These are phyloP conservation scores for Pseudolaguvia tuberculata DNA, from an alignment of 2,113 vertebrate species.

Conservation along the genomic window DNA sequence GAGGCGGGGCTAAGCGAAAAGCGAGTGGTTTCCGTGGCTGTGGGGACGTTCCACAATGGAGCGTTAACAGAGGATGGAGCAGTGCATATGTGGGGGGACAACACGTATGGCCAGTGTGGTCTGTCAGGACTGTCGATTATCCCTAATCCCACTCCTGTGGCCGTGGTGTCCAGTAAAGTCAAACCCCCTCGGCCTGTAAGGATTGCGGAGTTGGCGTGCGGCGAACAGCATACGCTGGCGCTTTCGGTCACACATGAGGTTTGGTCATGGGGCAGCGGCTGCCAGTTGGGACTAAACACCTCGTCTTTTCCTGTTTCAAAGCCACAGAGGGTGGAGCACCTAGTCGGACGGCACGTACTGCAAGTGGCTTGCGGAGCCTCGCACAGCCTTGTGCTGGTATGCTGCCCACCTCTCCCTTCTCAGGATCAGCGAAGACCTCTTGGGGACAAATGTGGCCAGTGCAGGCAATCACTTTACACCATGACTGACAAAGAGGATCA, in stretches of 20 bases:
- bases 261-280: slow-evolving; percentile 95
- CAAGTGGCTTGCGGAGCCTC: slow-evolving; percentile 87
- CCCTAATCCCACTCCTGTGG: slow-evolving; percentile 78
- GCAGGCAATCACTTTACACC: slow-evolving; percentile 90
- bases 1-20: slow-evolving; percentile 80
- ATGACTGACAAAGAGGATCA: slow-evolving; percentile 98
- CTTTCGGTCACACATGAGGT: slow-evolving; percentile 82
- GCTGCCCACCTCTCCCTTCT: slow-evolving; percentile 71
- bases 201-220: slow-evolving; percentile 85
- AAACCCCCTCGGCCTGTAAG: slow-evolving; percentile 68
- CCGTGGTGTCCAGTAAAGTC: slow-evolving; percentile 73
- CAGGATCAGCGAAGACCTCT: slow-evolving; percentile 75
- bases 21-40: slow-evolving; percentile 77
- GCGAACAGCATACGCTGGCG: slow-evolving; percentile 85
- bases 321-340: slow-evolving; percentile 85
- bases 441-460: slow-evolving; percentile 88
- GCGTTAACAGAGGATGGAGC: slow-evolving; percentile 83
- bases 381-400: slow-evolving; percentile 90
- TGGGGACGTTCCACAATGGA: slow-evolving; percentile 85
- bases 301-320: slow-evolving; percentile 77
- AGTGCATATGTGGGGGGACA: slow-evolving; percentile 95
- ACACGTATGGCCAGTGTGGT: slow-evolving; percentile 87
- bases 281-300: slow-evolving; percentile 80
- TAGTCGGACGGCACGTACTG: slow-evolving; percentile 82
- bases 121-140: slow-evolving; percentile 69